phyloP scores from a whole-genome alignment of 1,140 invertebrate species.

The Luehdorfia chinensis region DNA sequence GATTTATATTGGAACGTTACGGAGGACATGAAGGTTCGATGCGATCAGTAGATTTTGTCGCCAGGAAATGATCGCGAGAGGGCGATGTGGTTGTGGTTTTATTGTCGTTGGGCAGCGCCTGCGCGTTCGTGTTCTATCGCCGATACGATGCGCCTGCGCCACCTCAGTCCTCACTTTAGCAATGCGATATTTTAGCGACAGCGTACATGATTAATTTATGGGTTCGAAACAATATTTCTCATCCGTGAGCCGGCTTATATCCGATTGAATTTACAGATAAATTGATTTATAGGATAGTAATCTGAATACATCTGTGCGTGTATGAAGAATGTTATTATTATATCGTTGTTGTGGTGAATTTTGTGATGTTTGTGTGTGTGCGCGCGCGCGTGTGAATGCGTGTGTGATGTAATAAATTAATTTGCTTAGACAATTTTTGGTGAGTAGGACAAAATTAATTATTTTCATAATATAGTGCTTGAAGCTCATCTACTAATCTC shows the following conservation, averaged over 20 bases:
- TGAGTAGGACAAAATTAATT: too few relatives aligned
- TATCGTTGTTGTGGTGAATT: too few relatives aligned
- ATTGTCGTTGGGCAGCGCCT: conserved; percentile 49
- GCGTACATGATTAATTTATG: conserved; percentile 75
- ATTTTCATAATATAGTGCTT: too few relatives aligned
- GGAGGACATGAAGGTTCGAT: conserved; percentile 59
- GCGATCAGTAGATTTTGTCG: conserved; percentile 68
- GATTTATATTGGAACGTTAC: conserved; percentile 61
- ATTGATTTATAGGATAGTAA: conserved; percentile 62
- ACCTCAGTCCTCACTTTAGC: conserved; percentile 45
- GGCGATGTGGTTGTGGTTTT: conserved; percentile 38
- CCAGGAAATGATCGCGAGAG: conserved; percentile 62
- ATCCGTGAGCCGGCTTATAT: conserved; percentile 55
- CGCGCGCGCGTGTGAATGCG: too few relatives aligned
- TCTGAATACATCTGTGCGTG: conserved; percentile 13
- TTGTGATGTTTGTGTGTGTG: too few relatives aligned
- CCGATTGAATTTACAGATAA: conserved; percentile 69
- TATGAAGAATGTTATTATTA: not conserved
- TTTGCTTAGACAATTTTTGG: too few relatives aligned
- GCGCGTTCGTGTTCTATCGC: conserved; percentile 52
- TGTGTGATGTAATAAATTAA: too few relatives aligned
- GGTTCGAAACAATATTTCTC: conserved; percentile 61
- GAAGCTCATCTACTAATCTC: too few relatives aligned
- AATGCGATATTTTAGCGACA: conserved; percentile 72
- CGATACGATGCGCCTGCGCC: conserved; percentile 52